Evolutionary conservation across 2,888 invertebrate genomes (phyloP).

Genomic region (Cephus sareptanus): DNA sequence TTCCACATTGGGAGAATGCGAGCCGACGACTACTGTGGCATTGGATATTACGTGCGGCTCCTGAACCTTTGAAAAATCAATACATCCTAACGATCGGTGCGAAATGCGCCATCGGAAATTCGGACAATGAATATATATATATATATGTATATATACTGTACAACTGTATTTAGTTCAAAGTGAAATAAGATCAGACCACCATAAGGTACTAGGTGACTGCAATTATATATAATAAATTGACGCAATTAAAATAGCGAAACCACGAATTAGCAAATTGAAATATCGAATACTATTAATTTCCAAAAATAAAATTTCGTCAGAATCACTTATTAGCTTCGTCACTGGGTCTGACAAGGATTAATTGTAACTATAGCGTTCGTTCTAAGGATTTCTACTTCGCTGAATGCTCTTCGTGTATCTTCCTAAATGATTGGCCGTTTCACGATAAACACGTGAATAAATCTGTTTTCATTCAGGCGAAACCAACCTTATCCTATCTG

Average conservation of each 20-base stretch:
- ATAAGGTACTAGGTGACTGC: background rate
- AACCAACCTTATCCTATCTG: background rate
- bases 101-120: background rate
- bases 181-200: background rate
- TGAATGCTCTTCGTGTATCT: background rate
- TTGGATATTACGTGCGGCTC: conserved; percentile 12
- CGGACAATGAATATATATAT: background rate
- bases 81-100: conserved; percentile 27
- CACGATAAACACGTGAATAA: background rate
- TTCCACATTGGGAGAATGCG: background rate
- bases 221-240: background rate
- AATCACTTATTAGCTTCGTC: background rate
- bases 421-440: background rate
- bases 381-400: background rate
- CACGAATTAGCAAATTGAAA: background rate
- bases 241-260: background rate
- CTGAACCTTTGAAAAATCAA: conserved; percentile 34
- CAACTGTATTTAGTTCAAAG: background rate
- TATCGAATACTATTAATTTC: background rate
- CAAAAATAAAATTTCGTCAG: background rate
- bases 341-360: background rate
- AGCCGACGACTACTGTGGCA: conserved; percentile 2
- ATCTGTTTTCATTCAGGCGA: background rate
- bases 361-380: background rate
- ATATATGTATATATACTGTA: background rate